Evolutionary conservation across 2,888 invertebrate genomes (phyloP).

Genomic region (Rambutsinella grinnellia): DNA sequence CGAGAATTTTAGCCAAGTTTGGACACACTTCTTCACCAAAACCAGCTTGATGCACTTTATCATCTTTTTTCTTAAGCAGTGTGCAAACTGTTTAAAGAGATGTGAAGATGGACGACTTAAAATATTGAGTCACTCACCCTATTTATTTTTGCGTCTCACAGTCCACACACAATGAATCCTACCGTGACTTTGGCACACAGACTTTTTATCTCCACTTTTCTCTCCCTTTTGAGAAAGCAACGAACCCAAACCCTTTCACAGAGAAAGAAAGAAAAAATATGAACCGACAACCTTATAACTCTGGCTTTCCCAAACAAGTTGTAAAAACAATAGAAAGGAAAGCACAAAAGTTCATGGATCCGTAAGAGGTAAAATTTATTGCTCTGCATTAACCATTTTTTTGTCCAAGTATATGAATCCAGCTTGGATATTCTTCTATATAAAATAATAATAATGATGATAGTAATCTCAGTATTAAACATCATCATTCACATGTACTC

Average conservation of each 20-base stretch:
- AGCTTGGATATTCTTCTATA: neutral
- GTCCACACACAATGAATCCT: neutral
- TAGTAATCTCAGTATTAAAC: neutral
- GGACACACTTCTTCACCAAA: no score
- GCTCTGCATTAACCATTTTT: slow-evolving; percentile 40
- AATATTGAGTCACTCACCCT: neutral
- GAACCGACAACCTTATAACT: neutral
- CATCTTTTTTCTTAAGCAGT: neutral
- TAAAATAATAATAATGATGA: neutral
- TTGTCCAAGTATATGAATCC: neutral
- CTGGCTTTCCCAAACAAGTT: neutral
- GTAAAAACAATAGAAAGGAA: slow-evolving; percentile 37
- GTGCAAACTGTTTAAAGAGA: neutral
- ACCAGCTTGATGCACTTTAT: neutral
- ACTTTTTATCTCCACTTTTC: neutral
- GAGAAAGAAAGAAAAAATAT: neutral
- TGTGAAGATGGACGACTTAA: neutral
- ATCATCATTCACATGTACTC: neutral
- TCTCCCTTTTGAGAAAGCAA: neutral
- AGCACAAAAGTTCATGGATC: slow-evolving; percentile 56
- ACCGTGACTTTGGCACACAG: neutral
- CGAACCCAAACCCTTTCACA: neutral
- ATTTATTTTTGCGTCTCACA: neutral
- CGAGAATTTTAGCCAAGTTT: no score
- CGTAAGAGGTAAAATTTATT: slow-evolving; percentile 50